Evolutionary conservation across 2,797 vertebrate genomes (phyloP), one percentile per base, ranked within the genome.

Genomic region (Oreortyx pictus): DNA sequence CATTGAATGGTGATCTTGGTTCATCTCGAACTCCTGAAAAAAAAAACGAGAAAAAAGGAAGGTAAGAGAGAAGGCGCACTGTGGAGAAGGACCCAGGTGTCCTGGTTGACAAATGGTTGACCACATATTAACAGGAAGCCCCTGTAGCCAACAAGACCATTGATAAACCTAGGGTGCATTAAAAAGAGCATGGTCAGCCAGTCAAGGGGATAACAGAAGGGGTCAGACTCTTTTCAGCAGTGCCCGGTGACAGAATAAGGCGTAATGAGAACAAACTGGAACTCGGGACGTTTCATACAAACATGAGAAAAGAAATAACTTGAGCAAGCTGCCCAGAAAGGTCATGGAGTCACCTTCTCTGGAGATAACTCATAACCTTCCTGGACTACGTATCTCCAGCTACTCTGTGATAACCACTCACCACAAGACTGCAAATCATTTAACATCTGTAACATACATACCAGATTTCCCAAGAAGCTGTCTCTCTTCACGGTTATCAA

Each of bases 11-110:
- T 14, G 97, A 97, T 54, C 97, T 98, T 77, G 97, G 96, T 39
- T 98, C 98, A 61, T 98, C 98, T 96, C 97, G 97, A 79, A 97
- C 96, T 92, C 97, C 98, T 98, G 80, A 73, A 92, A 85, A 86
- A 76, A 60, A 46, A 52, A 43, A 52, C 7, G 27, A 82, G 89
- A 77, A n/a, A 22, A 25, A 89, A 14, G 52, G 43, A 59, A 19
- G 64, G 90, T 57, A 22, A 57, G 11, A 19, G 64, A 91, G 33
- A 14, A 22, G 19, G 54, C 11, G 11, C 54, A 20, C 18, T n/a
- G 31, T 18, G n/a, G 54, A 56, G 54, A 56, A n/a, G 18, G 54
- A n/a, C 31, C 54, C 20, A 20, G 54, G 18, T n/a, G 18, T 5
- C 54, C 54, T n/a, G 31, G 31, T 12, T 18, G 18, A 56, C 31